These are phyloP conservation scores for Antennarius striatus DNA, from an alignment of 2,113 vertebrate species.

Conservation along the genomic window DNA sequence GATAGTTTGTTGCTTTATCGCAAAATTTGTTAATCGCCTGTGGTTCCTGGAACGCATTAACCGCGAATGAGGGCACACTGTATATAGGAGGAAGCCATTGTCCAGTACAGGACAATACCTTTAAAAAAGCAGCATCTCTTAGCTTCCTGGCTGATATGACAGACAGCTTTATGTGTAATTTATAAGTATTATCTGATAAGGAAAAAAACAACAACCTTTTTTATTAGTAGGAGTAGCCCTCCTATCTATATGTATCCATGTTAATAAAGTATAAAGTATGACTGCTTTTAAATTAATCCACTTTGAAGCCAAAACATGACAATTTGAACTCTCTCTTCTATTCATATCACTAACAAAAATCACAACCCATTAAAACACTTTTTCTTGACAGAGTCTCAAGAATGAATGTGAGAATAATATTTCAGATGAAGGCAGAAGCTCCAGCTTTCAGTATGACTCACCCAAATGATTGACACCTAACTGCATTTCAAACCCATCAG, in stretches of 20 bases:
- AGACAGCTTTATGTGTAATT: not conserved
- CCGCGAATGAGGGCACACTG: too few relatives aligned
- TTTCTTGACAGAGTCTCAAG: not conserved
- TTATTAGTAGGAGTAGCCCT: not conserved
- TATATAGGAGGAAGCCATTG: conserved; percentile 11
- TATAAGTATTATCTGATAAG: too few relatives aligned
- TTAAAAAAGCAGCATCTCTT: conserved; percentile 10
- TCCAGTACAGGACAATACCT: conserved; percentile 5
- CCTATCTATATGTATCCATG: not conserved
- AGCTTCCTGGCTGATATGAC: not conserved
- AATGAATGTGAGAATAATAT: not conserved
- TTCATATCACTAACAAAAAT: not conserved
- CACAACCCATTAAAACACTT: not conserved
- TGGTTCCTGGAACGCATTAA: too few relatives aligned
- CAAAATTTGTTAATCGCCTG: too few relatives aligned
- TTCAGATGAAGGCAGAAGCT: not conserved
- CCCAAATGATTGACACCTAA: conserved; percentile 83
- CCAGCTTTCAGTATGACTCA: conserved; percentile 39
- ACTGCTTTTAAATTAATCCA: not conserved
- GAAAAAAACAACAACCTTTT: too few relatives aligned
- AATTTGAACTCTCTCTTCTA: not conserved
- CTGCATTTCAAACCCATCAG: conserved; percentile 81
- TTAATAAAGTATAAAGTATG: not conserved
- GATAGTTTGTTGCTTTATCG: too few relatives aligned
- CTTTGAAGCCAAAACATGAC: not conserved